Percentiles rank a stretch among this genome's conserved stretches.
Evolutionary conservation across 2,797 vertebrate genomes (phyloP).

Genomic region (Myoxocephalus aenaeus): DNA sequence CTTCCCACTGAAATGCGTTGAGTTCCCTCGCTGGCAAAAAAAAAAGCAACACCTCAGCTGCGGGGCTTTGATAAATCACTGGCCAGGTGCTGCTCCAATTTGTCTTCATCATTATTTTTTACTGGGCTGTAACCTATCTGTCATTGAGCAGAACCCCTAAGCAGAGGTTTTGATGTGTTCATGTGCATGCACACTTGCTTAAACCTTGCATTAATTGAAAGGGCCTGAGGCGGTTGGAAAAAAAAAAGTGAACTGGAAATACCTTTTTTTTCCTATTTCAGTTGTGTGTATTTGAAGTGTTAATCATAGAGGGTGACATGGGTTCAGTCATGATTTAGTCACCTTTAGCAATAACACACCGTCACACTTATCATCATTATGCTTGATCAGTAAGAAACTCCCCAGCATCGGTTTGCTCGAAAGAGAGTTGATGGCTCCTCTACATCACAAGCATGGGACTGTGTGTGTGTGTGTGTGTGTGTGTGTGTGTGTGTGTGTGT

Average conservation of each 20-base stretch:
- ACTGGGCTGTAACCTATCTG: slow-evolving; percentile 85
- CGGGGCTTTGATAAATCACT: slow-evolving; percentile 89
- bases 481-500: slow-evolving; percentile 10
- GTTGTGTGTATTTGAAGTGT: slow-evolving; percentile 32
- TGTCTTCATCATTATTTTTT: slow-evolving; percentile 93
- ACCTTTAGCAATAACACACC: slow-evolving; percentile 32
- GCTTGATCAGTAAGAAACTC: slow-evolving; percentile 14
- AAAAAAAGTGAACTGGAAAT: slow-evolving; percentile 53
- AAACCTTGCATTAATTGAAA: slow-evolving; percentile 75
- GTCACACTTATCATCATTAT: background rate
- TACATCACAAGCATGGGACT: background rate
- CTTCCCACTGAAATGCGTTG: slow-evolving; percentile 72
- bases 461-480: slow-evolving; percentile 6
- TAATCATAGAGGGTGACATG: slow-evolving; percentile 49
- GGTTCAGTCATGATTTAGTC: slow-evolving; percentile 36
- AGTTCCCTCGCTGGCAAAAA: slow-evolving; percentile 83
- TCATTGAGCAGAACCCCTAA: slow-evolving; percentile 77
- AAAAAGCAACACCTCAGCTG: slow-evolving; percentile 66
- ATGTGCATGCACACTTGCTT: slow-evolving; percentile 58
- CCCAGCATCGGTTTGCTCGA: background rate
- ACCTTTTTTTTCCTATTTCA: slow-evolving; percentile 25
- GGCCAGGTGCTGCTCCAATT: slow-evolving; percentile 90
- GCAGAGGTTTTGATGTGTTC: slow-evolving; percentile 77
- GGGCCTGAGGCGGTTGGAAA: slow-evolving; percentile 66
- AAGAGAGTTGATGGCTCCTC: slow-evolving; percentile 3